phyloP scores from a whole-genome alignment of 2,888 invertebrate species.

The Hyposoter dolosus region DNA sequence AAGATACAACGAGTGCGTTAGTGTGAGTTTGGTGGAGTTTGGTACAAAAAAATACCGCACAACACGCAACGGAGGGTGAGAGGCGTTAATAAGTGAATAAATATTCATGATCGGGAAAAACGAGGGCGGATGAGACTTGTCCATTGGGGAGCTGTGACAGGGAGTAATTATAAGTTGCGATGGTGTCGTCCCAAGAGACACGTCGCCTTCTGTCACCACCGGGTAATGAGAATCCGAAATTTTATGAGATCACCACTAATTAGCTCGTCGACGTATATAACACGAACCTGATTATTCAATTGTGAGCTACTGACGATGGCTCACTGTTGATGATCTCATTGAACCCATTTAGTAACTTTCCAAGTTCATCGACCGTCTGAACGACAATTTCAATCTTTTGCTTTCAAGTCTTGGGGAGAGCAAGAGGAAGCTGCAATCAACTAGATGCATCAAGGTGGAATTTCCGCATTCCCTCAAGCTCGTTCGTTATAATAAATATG shows the following conservation, averaged over 20 bases:
- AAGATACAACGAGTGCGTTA: slow-evolving; percentile 75
- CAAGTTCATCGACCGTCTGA: too few relatives aligned
- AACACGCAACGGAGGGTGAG: slow-evolving; percentile 68
- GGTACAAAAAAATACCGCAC: slow-evolving; percentile 69
- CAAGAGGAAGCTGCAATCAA: background rate
- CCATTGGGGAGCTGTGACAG: slow-evolving; percentile 34
- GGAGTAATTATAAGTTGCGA: slow-evolving; percentile 72
- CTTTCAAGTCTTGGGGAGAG: background rate
- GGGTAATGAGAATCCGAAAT: slow-evolving; percentile 12
- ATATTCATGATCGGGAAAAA: slow-evolving; percentile 77
- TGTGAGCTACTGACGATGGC: background rate
- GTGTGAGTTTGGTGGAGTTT: background rate
- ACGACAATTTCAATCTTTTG: background rate
- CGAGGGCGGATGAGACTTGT: slow-evolving; percentile 32
- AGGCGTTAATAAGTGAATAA: slow-evolving; percentile 76
- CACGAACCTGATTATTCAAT: slow-evolving; percentile 6
- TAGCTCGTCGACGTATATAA: background rate
- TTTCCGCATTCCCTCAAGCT: background rate
- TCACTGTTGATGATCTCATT: slow-evolving; percentile 8
- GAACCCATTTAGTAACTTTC: slow-evolving; percentile 10
- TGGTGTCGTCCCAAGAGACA: slow-evolving; percentile 18
- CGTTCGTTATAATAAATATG: background rate
- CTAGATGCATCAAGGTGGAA: background rate
- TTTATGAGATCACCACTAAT: slow-evolving; percentile 6
- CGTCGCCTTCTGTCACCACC: background rate